Evolutionary conservation across 2,113 vertebrate species (phyloP).

Genomic region (Rhegmatorhina hoffmannsi): DNA sequence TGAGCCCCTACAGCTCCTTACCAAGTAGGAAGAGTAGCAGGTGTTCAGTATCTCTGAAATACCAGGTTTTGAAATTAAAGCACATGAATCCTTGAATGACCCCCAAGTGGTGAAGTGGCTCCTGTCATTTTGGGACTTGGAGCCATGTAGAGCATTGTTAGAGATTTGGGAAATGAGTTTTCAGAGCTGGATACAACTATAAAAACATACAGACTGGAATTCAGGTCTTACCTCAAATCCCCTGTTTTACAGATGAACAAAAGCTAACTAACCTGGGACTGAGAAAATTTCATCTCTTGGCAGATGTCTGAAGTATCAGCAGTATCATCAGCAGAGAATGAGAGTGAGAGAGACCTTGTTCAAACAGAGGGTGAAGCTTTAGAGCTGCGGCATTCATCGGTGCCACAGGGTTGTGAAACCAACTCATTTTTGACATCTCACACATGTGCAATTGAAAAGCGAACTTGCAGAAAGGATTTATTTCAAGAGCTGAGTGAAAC

Average conservation of each 20-base stretch:
- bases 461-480: constrained; percentile 14
- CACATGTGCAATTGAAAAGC: background rate
- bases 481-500: constrained; percentile 29
- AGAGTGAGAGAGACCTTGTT: background rate
- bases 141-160: background rate
- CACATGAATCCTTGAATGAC: background rate
- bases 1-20: background rate
- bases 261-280: background rate
- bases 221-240: background rate
- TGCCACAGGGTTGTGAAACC: constrained; percentile 20
- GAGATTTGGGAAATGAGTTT: background rate
- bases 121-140: background rate
- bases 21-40: background rate
- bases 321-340: background rate
- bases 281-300: background rate
- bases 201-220: background rate
- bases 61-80: background rate
- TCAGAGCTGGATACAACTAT: background rate
- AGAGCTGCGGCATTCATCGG: background rate
- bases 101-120: background rate
- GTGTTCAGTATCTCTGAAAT: background rate
- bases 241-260: background rate
- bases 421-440: background rate
- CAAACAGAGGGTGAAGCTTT: background rate
- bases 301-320: background rate